Percentiles rank a stretch among this genome's conserved stretches.
phyloP scores from a whole-genome alignment of 1,140 invertebrate species.

The Popillia japonica region DNA sequence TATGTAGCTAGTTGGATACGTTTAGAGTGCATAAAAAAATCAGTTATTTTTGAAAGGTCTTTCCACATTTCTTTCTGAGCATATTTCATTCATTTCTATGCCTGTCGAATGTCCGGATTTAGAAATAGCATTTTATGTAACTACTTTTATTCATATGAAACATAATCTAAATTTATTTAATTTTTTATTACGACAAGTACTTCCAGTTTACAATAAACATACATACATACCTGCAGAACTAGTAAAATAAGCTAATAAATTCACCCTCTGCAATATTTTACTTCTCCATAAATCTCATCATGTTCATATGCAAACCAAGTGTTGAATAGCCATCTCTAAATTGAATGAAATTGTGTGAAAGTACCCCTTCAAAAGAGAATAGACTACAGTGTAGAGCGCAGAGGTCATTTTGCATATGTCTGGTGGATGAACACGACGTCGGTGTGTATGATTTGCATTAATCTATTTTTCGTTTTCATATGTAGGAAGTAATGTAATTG shows the following conservation, averaged over 20 bases:
- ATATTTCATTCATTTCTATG: no score
- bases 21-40: no score
- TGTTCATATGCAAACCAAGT: slow-evolving; percentile 1
- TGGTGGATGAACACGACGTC: background rate
- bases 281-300: background rate
- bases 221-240: background rate
- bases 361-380: background rate
- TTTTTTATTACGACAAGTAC: no score
- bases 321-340: background rate
- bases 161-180: no score
- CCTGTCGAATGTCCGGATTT: no score
- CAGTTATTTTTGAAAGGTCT: no score
- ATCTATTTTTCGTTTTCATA: background rate
- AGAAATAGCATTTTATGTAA: no score
- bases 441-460: background rate
- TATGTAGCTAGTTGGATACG: no score
- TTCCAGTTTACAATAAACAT: background rate
- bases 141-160: no score
- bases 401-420: background rate
- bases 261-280: background rate
- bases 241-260: background rate
- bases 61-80: no score
- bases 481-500: slow-evolving; percentile 1
- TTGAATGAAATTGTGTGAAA: background rate
- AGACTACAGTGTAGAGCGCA: background rate